A percentile compares a stretch with the other conserved stretches of the same genome.
phyloP scores from a whole-genome alignment of 2,113 vertebrate genomes.

The Peromyscus polionotus region DNA sequence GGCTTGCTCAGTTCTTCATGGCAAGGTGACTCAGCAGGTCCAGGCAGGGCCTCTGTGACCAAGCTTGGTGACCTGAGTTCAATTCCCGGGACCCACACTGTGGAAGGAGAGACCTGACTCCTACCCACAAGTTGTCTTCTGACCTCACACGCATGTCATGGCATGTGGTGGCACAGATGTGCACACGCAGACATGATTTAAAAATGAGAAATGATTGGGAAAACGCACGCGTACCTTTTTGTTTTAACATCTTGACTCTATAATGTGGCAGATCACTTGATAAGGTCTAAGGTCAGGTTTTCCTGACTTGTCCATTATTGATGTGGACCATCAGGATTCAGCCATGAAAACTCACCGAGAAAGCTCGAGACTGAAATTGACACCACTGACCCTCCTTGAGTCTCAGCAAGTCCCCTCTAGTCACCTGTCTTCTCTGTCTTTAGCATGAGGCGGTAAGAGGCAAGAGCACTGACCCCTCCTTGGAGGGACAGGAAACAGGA shows the following conservation, averaged over 20 bases:
- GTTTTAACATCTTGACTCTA: neutral
- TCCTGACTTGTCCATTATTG: conserved; percentile 12
- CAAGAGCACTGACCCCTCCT: neutral
- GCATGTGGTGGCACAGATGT: neutral
- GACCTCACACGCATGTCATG: neutral
- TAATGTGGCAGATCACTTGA: neutral
- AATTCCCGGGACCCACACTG: neutral
- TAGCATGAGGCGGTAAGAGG: neutral
- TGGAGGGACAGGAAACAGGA: neutral
- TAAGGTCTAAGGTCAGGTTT: conserved; percentile 36
- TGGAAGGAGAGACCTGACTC: neutral
- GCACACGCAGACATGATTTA: no score
- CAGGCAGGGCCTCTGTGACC: neutral
- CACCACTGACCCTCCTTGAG: neutral
- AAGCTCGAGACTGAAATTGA: neutral
- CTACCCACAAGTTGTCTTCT: no score
- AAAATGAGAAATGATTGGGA: neutral
- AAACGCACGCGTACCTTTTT: neutral
- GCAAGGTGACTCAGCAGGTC: neutral
- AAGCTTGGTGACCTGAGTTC: neutral
- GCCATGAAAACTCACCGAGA: conserved; percentile 18
- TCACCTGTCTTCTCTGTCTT: neutral
- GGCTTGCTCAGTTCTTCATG: neutral
- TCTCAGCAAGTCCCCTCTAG: neutral
- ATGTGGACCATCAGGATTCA: neutral